phyloP scores from a whole-genome alignment of 2,888 invertebrate genomes.

The Drosophila atripex region DNA sequence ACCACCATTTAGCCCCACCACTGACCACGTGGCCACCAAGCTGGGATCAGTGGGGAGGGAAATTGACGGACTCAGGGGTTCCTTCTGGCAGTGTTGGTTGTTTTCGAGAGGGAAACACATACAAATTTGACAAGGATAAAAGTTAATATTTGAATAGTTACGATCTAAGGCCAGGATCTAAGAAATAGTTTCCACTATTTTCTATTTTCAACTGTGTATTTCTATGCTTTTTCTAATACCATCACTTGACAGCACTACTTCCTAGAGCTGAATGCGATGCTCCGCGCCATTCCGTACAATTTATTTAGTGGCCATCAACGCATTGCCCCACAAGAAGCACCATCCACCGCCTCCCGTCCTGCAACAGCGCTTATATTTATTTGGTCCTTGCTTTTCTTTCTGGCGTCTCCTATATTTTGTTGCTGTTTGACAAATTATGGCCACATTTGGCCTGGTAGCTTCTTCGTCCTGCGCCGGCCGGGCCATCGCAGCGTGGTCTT shows the following conservation, averaged over 20 bases:
- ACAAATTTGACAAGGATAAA: not conserved
- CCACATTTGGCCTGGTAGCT: constrained; percentile 57
- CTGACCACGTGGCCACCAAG: constrained; percentile 34
- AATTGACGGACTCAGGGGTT: constrained; percentile 14
- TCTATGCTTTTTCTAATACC: not conserved
- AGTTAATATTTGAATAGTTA: not conserved
- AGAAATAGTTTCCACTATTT: too few relatives aligned
- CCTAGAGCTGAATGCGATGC: not conserved
- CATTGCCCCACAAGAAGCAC: constrained; percentile 33
- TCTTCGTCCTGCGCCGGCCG: constrained; percentile 9
- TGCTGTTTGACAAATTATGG: constrained; percentile 72
- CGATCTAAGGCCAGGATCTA: too few relatives aligned
- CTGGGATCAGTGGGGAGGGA: not conserved
- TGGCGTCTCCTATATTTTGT: constrained; percentile 16
- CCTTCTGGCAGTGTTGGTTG: constrained; percentile 6
- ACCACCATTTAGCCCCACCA: constrained; percentile 22
- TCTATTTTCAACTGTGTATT: not conserved
- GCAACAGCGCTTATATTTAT: constrained; percentile 37
- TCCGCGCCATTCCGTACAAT: constrained; percentile 56
- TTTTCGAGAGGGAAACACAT: not conserved
- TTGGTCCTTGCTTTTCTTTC: constrained; percentile 17
- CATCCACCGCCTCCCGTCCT: not conserved
- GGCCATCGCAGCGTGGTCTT: constrained; percentile 33
- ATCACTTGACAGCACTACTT: constrained; percentile 15
- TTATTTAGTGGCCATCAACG: constrained; percentile 75